phyloP scores from a whole-genome alignment of 2,888 invertebrate genomes.

The Drosophila mettleri region DNA sequence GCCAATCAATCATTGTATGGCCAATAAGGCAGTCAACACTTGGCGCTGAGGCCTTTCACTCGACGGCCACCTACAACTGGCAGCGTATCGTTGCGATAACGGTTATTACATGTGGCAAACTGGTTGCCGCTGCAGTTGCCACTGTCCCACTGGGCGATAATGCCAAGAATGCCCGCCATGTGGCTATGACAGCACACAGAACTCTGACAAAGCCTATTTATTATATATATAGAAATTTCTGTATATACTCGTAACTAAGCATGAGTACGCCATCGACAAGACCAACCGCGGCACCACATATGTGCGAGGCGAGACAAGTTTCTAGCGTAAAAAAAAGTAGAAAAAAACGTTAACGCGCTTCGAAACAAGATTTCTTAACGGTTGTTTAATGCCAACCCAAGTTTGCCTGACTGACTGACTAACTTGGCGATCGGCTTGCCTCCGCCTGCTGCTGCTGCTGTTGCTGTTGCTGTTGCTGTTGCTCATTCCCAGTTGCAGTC shows the following conservation, averaged over 20 bases:
- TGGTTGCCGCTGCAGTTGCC: constrained; percentile 44
- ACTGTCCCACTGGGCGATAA: constrained; percentile 61
- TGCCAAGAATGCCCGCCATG: constrained; percentile 58
- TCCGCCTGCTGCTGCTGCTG: constrained; percentile 6
- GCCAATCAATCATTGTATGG: constrained; percentile 57
- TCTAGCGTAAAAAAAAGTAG: constrained; percentile 19
- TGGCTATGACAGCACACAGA: constrained; percentile 62
- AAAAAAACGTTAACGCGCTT: constrained; percentile 61
- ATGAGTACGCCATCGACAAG: constrained; percentile 43
- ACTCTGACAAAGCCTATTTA: constrained; percentile 37
- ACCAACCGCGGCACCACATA: constrained; percentile 24
- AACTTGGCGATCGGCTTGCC: constrained; percentile 55
- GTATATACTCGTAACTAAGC: constrained; percentile 4
- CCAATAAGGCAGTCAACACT: constrained; percentile 46
- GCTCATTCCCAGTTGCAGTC: constrained; percentile 5
- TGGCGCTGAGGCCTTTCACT: constrained; percentile 54
- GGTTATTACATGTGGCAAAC: constrained; percentile 76
- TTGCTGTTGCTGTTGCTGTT: neutral
- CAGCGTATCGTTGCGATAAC: constrained; percentile 53
- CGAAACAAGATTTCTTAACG: constrained; percentile 82
- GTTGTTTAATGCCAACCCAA: constrained; percentile 76
- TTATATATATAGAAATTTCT: neutral
- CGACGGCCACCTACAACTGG: constrained; percentile 55
- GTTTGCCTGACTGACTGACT: constrained; percentile 68
- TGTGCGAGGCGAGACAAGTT: constrained; percentile 54